Percentiles rank a stretch among this genome's conserved stretches.
phyloP scores from a whole-genome alignment of 2,113 vertebrate species.

The Gymnarchus niloticus region DNA sequence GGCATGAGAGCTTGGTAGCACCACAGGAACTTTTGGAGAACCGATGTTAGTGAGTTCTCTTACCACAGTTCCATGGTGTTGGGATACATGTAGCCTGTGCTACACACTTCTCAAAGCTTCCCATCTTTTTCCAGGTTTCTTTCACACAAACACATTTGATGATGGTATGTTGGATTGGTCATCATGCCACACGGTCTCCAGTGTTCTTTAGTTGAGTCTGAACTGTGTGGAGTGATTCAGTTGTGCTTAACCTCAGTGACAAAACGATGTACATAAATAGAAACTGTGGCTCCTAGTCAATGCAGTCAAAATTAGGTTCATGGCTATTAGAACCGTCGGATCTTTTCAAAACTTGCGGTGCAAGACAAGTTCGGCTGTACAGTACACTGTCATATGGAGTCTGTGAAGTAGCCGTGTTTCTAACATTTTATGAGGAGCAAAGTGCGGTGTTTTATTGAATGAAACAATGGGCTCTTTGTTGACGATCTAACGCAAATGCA shows the following conservation, averaged over 20 bases:
- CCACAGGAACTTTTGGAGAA: background rate
- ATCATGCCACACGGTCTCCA: background rate
- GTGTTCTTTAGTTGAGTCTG: background rate
- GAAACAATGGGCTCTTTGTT: background rate
- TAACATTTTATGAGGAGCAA: background rate
- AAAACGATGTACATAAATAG: background rate
- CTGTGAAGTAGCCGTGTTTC: constrained; percentile 9
- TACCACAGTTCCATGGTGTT: no score
- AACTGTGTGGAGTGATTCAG: background rate
- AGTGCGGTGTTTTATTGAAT: background rate
- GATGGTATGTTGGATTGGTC: background rate
- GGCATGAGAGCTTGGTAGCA: background rate
- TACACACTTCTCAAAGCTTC: background rate
- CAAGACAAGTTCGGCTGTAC: background rate
- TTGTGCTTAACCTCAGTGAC: background rate
- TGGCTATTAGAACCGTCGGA: background rate
- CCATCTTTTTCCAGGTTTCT: background rate
- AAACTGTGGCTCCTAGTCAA: background rate
- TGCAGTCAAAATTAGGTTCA: background rate
- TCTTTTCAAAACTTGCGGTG: background rate
- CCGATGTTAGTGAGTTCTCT: no score
- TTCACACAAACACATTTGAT: background rate
- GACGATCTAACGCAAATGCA: no score
- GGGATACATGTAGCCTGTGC: background rate
- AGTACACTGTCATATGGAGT: background rate